phyloP scores from a whole-genome alignment of 2,797 vertebrate genomes.

The Cossypha dichroa region DNA sequence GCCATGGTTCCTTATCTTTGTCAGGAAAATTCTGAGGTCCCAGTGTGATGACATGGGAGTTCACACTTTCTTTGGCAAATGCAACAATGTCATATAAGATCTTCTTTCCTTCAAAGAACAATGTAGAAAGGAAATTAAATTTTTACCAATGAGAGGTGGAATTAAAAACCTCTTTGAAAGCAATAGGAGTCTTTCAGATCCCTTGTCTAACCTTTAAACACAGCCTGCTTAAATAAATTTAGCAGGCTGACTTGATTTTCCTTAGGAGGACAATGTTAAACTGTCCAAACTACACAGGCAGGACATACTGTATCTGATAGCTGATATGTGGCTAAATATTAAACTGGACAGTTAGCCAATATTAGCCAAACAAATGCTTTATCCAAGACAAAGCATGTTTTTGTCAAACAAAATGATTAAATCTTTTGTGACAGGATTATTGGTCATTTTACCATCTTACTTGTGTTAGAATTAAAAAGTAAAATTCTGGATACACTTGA shows the following conservation, averaged over 20 bases:
- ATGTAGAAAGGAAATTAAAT: neutral
- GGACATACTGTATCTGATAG: neutral
- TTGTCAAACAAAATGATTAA: neutral
- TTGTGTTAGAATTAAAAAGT: neutral
- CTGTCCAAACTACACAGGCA: neutral
- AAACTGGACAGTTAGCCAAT: neutral
- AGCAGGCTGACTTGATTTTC: neutral
- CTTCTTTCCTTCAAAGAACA: slow-evolving; percentile 85
- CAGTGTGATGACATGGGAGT: slow-evolving; percentile 91
- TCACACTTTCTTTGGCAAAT: slow-evolving; percentile 94
- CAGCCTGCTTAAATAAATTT: neutral
- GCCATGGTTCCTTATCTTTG: slow-evolving; percentile 92
- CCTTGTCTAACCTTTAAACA: neutral
- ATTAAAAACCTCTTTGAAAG: neutral
- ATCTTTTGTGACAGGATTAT: neutral
- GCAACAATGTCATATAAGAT: slow-evolving; percentile 91
- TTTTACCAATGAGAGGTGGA: neutral
- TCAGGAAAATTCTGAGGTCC: slow-evolving; percentile 94
- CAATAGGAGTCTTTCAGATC: neutral
- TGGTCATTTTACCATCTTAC: neutral
- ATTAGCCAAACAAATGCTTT: neutral
- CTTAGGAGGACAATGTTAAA: neutral
- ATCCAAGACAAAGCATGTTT: neutral
- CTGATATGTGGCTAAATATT: neutral
- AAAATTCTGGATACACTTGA: neutral